phyloP scores from a whole-genome alignment of 2,113 vertebrate genomes.

The Lepidothrix coronata region DNA sequence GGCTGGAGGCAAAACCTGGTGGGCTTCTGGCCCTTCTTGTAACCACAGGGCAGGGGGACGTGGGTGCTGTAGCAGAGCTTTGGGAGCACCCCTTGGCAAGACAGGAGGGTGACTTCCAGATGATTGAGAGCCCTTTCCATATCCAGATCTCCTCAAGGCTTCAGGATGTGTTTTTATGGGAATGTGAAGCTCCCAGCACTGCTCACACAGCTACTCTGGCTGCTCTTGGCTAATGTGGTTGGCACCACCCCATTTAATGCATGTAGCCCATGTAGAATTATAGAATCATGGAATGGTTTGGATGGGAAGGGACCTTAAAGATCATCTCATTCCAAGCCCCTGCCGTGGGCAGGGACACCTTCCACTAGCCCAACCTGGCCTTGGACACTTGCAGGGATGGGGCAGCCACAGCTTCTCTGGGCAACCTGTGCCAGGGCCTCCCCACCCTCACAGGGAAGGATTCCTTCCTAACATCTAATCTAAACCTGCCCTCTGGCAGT shows the following conservation, averaged over 20 bases:
- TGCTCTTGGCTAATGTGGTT: background rate
- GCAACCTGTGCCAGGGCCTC: background rate
- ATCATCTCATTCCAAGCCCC: background rate
- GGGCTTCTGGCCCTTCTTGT: background rate
- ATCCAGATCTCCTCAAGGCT: background rate
- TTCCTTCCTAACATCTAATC: background rate
- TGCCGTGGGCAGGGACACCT: background rate
- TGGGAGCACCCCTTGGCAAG: background rate
- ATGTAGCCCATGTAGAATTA: background rate
- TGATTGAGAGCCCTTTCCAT: background rate
- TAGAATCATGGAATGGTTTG: background rate
- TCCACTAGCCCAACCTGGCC: background rate
- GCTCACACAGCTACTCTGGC: accelerated
- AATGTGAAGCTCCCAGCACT: background rate
- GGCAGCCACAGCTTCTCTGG: background rate
- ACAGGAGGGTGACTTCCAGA: background rate
- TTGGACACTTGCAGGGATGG: background rate
- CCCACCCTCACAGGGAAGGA: background rate
- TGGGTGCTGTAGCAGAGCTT: background rate
- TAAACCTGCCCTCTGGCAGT: background rate
- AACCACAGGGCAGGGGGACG: background rate
- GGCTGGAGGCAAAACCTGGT: background rate
- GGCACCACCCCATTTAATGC: background rate
- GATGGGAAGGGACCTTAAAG: background rate
- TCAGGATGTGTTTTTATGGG: background rate